Percentiles rank a stretch among this genome's conserved stretches.
These are phyloP conservation scores for Serranus cabrilla DNA, from an alignment of 2,797 vertebrate species.

Conservation along the genomic window DNA sequence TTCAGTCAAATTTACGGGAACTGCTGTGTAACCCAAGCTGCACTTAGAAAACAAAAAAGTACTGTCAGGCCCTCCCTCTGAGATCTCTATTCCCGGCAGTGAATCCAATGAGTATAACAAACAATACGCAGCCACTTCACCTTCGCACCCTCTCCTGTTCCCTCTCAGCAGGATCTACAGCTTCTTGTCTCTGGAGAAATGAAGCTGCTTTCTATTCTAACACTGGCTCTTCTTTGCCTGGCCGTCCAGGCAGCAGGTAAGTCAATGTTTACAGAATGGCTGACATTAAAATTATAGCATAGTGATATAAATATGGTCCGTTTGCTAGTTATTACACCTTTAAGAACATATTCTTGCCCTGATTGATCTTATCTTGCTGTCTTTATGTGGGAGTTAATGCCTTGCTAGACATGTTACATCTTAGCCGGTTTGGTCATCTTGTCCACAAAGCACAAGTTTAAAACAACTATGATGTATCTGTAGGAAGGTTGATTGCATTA, in stretches of 20 bases:
- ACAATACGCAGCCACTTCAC: not conserved
- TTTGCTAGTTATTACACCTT: not conserved
- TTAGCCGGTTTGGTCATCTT: not conserved
- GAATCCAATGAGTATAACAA: not conserved
- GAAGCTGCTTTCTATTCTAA: not conserved
- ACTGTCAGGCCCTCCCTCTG: not conserved
- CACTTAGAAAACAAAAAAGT: not conserved
- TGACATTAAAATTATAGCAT: not conserved
- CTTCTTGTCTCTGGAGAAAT: not conserved
- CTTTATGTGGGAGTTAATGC: not conserved
- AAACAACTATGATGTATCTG: not conserved
- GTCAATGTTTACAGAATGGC: not conserved
- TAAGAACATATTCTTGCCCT: not conserved
- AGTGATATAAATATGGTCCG: not conserved
- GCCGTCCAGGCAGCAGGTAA: slow-evolving; percentile 10
- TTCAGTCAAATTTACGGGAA: accelerated
- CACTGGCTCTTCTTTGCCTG: not conserved
- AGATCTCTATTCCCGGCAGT: not conserved
- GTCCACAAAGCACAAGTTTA: no score
- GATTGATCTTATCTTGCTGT: not conserved
- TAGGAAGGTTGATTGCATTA: not conserved
- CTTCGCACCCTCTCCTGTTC: not conserved
- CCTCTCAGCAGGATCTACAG: not conserved
- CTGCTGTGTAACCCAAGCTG: not conserved
- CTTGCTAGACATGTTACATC: not conserved